phyloP scores from a whole-genome alignment of 1,140 invertebrate genomes.

The Neodiprion lecontei region DNA sequence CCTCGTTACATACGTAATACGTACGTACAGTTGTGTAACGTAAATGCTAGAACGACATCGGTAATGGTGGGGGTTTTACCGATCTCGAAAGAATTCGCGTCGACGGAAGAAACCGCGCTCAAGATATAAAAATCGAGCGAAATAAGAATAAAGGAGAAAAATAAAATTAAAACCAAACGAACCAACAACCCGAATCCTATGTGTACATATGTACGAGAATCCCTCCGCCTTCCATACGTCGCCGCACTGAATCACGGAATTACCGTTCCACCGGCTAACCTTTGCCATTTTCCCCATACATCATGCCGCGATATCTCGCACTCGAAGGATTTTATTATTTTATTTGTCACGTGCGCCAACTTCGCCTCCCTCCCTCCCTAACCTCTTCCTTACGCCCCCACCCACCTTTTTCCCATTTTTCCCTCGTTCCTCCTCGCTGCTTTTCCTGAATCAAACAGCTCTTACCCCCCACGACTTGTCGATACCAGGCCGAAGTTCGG shows the following conservation, averaged over 20 bases:
- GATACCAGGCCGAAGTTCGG: neutral
- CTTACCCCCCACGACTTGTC: neutral
- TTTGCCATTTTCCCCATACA: slow-evolving; percentile 51
- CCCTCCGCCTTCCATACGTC: neutral
- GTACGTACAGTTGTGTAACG: too few species aligned
- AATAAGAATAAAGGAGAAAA: neutral
- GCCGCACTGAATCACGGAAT: slow-evolving; percentile 49
- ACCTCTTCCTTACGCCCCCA: neutral
- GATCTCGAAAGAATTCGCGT: too few species aligned
- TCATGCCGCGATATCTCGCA: slow-evolving; percentile 48
- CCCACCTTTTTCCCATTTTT: neutral
- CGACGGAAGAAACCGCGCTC: too few species aligned
- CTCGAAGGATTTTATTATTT: slow-evolving; percentile 49
- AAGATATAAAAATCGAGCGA: too few species aligned
- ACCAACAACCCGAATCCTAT: neutral
- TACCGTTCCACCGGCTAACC: slow-evolving; percentile 46
- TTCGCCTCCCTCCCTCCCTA: neutral
- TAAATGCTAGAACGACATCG: too few species aligned
- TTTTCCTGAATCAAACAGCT: too few species aligned
- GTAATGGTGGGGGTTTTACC: too few species aligned
- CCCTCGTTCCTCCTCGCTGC: slow-evolving; percentile 7
- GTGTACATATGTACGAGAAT: neutral
- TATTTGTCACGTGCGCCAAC: slow-evolving; percentile 35
- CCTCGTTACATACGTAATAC: too few species aligned
- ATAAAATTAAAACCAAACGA: neutral